A percentile compares a stretch with the other conserved stretches of the same genome.
Conservation (phyloP, 2,888 invertebrate genomes). For the Hylaea fasciaria region DNA sequence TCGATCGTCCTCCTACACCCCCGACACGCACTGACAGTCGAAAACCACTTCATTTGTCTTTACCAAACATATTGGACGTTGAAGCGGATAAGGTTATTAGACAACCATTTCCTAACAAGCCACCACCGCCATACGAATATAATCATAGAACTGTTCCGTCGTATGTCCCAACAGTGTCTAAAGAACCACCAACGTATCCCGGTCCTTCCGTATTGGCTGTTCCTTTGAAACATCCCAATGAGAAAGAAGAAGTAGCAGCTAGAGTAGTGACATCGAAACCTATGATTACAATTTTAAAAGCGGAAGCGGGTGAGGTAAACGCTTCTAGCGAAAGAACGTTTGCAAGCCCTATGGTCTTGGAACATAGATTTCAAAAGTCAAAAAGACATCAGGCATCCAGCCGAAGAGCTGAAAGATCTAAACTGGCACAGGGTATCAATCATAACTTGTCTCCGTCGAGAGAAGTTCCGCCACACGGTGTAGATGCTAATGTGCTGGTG, state of each 20-base stretch:
- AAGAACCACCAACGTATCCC: conserved; percentile 89
- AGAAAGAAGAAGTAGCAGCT: conserved; percentile 89
- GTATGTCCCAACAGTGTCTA: conserved; percentile 61
- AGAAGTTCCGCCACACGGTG: conserved; percentile 66
- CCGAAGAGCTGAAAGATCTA: conserved; percentile 86
- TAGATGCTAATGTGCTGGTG: conserved; percentile 82
- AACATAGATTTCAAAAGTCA: conserved; percentile 80
- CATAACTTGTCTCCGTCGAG: conserved; percentile 78
- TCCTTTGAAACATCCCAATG: conserved; percentile 56
- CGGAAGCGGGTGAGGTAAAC: conserved; percentile 89
- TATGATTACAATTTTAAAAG: conserved; percentile 90
- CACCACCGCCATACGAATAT: conserved; percentile 89
- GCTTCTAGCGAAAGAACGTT: conserved; percentile 85
- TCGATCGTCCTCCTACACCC: conserved; percentile 87
- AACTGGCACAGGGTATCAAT: conserved; percentile 80
- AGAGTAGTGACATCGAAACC: conserved; percentile 91
- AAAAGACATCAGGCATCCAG: conserved; percentile 81
- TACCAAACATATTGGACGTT: conserved; percentile 78
- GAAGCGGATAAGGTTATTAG: conserved; percentile 55
- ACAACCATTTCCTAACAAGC: conserved; percentile 71
- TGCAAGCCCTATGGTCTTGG: conserved; percentile 80
- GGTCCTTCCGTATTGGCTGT: conserved; percentile 58
- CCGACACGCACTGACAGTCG: conserved; percentile 89
- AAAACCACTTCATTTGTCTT: conserved; percentile 72
- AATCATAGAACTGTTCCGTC: conserved; percentile 85